Conservation (phyloP, 2,113 vertebrate genomes). For the Lepidothrix coronata region DNA sequence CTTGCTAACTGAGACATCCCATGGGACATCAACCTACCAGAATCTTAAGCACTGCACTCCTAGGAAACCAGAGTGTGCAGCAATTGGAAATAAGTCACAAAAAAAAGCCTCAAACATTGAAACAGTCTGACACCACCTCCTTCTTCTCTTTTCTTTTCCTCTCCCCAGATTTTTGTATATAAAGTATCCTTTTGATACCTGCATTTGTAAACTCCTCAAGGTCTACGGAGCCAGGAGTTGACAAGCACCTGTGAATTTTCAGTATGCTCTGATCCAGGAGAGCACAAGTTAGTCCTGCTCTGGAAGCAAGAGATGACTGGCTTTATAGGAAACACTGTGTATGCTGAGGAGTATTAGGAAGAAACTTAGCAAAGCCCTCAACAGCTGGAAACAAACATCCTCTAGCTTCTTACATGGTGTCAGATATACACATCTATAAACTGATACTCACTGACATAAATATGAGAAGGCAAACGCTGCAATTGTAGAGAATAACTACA, state of each 20-base stretch:
- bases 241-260: neutral
- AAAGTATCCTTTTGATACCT: neutral
- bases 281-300: neutral
- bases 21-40: rapidly evolving
- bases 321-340: neutral
- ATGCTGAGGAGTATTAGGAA: neutral
- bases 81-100: neutral
- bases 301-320: neutral
- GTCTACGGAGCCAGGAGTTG: neutral
- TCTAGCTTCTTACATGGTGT: neutral
- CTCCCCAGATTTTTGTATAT: neutral
- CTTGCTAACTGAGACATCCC: neutral
- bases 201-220: neutral
- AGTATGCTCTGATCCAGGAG: rapidly evolving
- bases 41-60: neutral
- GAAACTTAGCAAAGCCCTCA: neutral
- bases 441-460: neutral
- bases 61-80: neutral
- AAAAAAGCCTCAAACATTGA: neutral
- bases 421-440: neutral
- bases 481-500: neutral
- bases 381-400: neutral
- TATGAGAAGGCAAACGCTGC: neutral
- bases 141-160: neutral
- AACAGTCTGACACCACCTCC: neutral